Evolutionary conservation across 2,888 invertebrate genomes (phyloP).

Genomic region (Eupithecia inturbata): DNA sequence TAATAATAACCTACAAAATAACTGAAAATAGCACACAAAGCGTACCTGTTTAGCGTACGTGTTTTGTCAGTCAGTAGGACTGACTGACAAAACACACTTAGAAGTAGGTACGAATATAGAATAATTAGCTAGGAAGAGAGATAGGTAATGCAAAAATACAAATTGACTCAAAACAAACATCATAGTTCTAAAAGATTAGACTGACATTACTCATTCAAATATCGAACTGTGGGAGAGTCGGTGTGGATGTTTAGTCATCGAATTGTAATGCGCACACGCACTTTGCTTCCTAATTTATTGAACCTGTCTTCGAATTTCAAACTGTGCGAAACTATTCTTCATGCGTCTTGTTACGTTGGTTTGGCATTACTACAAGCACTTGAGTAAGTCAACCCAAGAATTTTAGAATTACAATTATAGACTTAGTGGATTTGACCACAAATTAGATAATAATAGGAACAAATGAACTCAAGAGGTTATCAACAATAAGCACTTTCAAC

Average conservation of each 20-base stretch:
- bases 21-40: background rate
- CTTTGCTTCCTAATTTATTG: conserved; percentile 65
- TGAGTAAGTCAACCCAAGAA: background rate
- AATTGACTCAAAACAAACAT: background rate
- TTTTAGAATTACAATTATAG: background rate
- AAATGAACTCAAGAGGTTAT: background rate
- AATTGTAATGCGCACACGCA: conserved; percentile 74
- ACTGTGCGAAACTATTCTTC: conserved; percentile 42
- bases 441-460: background rate
- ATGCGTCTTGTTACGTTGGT: conserved; percentile 2
- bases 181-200: background rate
- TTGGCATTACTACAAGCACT: background rate
- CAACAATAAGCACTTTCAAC: conserved; percentile 15
- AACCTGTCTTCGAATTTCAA: conserved; percentile 58
- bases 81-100: too few species aligned
- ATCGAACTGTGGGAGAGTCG: conserved; percentile 55
- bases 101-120: too few species aligned
- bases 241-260: conserved; percentile 69
- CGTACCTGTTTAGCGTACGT: too few species aligned
- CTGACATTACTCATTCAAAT: conserved; percentile 51
- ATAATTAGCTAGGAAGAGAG: conserved; percentile 4
- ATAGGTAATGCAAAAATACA: background rate
- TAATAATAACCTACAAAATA: background rate
- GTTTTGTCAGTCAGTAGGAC: too few species aligned
- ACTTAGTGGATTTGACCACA: background rate